These are phyloP conservation scores for Isurus oxyrinchus DNA, from an alignment of 2,113 vertebrate genomes.

Conservation along the genomic window DNA sequence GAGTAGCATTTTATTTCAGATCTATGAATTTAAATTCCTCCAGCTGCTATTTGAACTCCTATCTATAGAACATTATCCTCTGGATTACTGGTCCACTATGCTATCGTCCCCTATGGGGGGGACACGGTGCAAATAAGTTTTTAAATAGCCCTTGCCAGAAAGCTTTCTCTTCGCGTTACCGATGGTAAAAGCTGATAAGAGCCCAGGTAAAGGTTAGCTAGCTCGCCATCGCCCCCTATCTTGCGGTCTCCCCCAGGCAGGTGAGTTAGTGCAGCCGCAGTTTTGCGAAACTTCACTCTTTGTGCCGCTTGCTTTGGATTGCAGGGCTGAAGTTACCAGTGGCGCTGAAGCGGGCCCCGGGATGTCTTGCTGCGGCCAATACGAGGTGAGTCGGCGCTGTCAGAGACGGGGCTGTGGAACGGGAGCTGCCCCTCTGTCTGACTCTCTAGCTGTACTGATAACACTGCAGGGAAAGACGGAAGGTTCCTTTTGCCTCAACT, in stretches of 20 bases:
- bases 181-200: neutral
- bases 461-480: too few species aligned
- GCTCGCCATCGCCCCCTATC: neutral
- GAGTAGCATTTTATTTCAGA: neutral
- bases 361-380: conserved; percentile 20
- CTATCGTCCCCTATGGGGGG: too few species aligned
- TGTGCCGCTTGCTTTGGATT: neutral
- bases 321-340: neutral
- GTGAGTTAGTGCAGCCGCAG: neutral
- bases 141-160: neutral
- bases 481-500: neutral
- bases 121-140: too few species aligned
- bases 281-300: neutral
- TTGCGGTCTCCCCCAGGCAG: neutral
- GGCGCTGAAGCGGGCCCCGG: neutral
- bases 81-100: too few species aligned
- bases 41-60: too few species aligned
- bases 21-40: neutral
- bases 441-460: neutral
- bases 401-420: neutral
- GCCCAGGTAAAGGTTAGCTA: neutral
- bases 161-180: neutral
- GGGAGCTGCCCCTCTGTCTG: neutral
- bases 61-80: too few species aligned
- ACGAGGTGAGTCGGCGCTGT: neutral